Conservation (phyloP, 2,888 invertebrate species). For the Nephrotoma flavescens region DNA sequence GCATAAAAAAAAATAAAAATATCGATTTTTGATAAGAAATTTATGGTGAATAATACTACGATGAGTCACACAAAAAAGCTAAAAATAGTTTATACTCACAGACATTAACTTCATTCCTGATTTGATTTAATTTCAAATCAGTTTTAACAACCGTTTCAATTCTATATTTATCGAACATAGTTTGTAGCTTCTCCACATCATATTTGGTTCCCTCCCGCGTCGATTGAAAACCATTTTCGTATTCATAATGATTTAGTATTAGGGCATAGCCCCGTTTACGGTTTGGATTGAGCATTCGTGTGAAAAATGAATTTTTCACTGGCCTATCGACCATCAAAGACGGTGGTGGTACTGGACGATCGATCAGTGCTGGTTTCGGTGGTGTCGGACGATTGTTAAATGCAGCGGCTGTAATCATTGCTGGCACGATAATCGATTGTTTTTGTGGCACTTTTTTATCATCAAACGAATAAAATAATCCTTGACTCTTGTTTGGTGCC, state of each 20-base stretch:
- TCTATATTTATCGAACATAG: conserved; percentile 20
- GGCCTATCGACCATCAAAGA: neutral
- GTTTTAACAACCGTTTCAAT: conserved; percentile 20
- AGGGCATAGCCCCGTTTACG: neutral
- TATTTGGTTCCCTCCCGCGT: conserved; percentile 18
- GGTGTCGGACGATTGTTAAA: neutral
- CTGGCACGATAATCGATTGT: neutral
- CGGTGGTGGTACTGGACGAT: neutral
- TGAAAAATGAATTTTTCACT: neutral
- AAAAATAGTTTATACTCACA: conserved; percentile 18
- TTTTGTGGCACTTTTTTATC: neutral
- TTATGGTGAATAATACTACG: no score
- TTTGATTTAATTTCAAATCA: conserved; percentile 21
- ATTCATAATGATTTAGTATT: neutral
- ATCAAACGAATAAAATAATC: neutral
- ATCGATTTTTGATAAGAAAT: no score
- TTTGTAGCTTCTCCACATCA: conserved; percentile 21
- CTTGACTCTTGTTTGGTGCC: neutral
- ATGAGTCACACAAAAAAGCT: no score
- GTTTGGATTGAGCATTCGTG: neutral
- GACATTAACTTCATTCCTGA: conserved; percentile 19
- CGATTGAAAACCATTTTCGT: neutral
- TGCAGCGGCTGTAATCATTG: neutral
- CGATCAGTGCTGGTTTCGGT: neutral
- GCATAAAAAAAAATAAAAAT: no score